phyloP scores from a whole-genome alignment of 2,797 vertebrate genomes.

The Cuculus canorus region DNA sequence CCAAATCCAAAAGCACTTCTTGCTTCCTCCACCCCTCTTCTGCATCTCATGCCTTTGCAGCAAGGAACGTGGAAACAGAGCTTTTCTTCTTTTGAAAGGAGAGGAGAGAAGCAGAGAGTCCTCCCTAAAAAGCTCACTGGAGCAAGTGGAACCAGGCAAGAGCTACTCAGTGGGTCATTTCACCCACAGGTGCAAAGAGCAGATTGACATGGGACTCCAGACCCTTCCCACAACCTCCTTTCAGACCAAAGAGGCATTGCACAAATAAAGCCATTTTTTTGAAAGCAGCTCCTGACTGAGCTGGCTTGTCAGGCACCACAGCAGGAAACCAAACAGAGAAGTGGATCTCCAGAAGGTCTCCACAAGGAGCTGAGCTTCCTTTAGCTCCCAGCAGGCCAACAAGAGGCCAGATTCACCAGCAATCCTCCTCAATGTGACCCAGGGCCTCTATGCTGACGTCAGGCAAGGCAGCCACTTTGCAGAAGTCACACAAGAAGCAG shows the following conservation, averaged over 20 bases:
- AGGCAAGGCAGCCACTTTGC: neutral
- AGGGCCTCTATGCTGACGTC: neutral
- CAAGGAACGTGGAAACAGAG: neutral
- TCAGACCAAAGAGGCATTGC: neutral
- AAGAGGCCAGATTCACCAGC: neutral
- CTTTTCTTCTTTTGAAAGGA: neutral
- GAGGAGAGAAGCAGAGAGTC: neutral
- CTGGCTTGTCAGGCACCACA: neutral
- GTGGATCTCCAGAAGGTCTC: neutral
- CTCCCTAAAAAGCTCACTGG: neutral
- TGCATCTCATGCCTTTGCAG: neutral
- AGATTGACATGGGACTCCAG: too few species aligned
- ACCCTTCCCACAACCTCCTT: neutral
- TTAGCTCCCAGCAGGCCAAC: neutral
- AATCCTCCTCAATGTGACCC: neutral
- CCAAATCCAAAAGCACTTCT: neutral
- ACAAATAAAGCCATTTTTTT: neutral
- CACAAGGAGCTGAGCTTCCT: neutral
- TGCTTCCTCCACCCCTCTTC: neutral
- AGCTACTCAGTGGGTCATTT: neutral
- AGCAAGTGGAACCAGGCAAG: neutral
- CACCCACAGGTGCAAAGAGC: rapidly evolving
- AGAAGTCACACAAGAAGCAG: neutral
- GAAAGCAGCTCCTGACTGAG: neutral
- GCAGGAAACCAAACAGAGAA: conserved; percentile 6